A percentile compares a stretch with the other conserved stretches of the same genome.
Evolutionary conservation across 92 coral and sea anemone species (phyloP).

Genomic region (Paragorgia papillata): DNA sequence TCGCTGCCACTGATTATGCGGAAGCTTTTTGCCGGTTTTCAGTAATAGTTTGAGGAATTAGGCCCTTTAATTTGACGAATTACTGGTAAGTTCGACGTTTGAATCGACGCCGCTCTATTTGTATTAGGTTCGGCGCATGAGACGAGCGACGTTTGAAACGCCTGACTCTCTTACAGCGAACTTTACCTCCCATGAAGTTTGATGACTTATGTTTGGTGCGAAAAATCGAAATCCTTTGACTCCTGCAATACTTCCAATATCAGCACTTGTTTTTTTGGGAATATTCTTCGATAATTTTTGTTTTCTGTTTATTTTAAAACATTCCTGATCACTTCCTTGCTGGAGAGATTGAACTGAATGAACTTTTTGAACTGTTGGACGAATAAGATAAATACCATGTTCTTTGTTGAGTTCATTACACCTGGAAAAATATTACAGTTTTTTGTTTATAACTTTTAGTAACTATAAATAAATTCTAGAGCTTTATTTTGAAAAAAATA

Average conservation of each 20-base stretch:
- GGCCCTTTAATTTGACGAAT: too few relatives aligned
- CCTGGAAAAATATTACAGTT: constrained; percentile 1
- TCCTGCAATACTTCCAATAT: neutral
- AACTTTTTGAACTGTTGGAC: constrained; percentile 9
- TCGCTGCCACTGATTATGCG: too few relatives aligned
- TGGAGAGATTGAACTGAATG: neutral
- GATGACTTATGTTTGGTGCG: neutral
- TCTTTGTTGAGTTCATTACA: constrained; percentile 28
- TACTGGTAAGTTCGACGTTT: too few relatives aligned
- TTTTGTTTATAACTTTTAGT: neutral
- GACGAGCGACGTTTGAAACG: too few relatives aligned
- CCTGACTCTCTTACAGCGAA: too few relatives aligned
- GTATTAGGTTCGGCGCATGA: too few relatives aligned
- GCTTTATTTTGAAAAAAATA: too few relatives aligned
- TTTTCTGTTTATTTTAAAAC: neutral
- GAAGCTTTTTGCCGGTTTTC: too few relatives aligned
- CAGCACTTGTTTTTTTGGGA: neutral
- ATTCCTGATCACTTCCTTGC: neutral
- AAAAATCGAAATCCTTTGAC: constrained; percentile 18
- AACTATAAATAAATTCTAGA: too few relatives aligned
- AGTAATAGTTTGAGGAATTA: too few relatives aligned
- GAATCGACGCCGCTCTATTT: too few relatives aligned
- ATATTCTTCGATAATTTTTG: neutral
- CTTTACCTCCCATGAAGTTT: neutral
- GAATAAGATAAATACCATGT: constrained; percentile 26